A percentile compares a stretch with the other conserved stretches of the same genome.
Evolutionary conservation across 2,888 invertebrate genomes (phyloP).

Genomic region (Lasius fuliginosus): DNA sequence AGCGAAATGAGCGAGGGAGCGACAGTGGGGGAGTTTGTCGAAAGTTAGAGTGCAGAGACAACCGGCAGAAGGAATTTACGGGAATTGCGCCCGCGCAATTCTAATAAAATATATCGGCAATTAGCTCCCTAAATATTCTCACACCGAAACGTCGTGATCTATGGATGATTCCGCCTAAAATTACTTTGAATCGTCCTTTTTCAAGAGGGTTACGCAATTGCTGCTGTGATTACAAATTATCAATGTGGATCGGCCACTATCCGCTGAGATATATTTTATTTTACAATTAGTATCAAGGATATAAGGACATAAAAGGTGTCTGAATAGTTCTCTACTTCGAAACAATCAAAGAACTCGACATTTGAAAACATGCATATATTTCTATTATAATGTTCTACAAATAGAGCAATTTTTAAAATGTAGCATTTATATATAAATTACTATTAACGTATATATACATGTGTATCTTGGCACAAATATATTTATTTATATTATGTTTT

Average conservation of each 20-base stretch:
- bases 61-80: conserved; percentile 83
- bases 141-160: conserved; percentile 84
- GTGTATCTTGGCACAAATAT: neutral
- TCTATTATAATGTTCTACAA: neutral
- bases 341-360: neutral
- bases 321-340: neutral
- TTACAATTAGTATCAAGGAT: neutral
- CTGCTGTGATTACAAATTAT: conserved; percentile 74
- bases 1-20: conserved; percentile 61
- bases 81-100: conserved; percentile 78
- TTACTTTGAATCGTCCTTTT: conserved; percentile 85
- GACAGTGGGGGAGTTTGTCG: conserved; percentile 59
- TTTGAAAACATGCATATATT: neutral
- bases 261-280: neutral
- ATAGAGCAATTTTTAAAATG: neutral
- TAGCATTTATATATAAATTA: neutral
- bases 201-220: conserved; percentile 73
- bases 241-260: conserved; percentile 33
- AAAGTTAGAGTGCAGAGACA: conserved; percentile 83
- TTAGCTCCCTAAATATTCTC: conserved; percentile 86
- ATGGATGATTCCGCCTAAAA: conserved; percentile 80
- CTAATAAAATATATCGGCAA: conserved; percentile 86
- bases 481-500: neutral
- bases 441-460: neutral
- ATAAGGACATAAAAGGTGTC: neutral